These are phyloP conservation scores for Conus betulinus DNA, from an alignment of 1,140 invertebrate genomes.

Conservation along the genomic window DNA sequence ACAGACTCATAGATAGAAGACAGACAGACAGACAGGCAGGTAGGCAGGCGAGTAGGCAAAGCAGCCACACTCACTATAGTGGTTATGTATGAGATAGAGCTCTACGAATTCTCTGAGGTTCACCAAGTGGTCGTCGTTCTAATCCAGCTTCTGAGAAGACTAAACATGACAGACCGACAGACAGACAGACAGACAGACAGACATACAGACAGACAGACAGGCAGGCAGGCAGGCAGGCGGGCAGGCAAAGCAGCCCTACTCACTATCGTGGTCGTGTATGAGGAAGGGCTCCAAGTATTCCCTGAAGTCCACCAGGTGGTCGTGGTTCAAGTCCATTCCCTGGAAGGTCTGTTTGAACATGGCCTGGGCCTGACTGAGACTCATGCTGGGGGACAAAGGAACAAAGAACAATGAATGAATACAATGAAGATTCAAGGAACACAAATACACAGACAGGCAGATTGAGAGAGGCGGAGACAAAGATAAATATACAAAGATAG, in stretches of 20 bases:
- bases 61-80: no score
- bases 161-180: no score
- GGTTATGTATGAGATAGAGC: no score
- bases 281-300: constrained; percentile 3
- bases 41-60: not conserved
- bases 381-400: not conserved
- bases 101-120: no score
- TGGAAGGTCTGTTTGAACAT: not conserved
- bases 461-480: no score
- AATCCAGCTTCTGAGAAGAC: no score
- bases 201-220: not conserved
- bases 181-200: not conserved
- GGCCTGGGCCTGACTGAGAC: not conserved
- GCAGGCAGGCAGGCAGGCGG: not conserved
- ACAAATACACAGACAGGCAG: no score
- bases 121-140: no score
- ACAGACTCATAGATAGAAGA: not conserved
- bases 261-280: not conserved
- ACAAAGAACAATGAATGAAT: no score
- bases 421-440: no score
- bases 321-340: not conserved
- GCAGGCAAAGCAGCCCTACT: not conserved
- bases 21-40: not conserved
- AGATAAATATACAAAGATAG: no score
- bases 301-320: constrained; percentile 12